A percentile compares a stretch with the other conserved stretches of the same genome.
These are phyloP conservation scores for Liparis tanakae DNA, from an alignment of 2,797 vertebrate species.

Conservation along the genomic window DNA sequence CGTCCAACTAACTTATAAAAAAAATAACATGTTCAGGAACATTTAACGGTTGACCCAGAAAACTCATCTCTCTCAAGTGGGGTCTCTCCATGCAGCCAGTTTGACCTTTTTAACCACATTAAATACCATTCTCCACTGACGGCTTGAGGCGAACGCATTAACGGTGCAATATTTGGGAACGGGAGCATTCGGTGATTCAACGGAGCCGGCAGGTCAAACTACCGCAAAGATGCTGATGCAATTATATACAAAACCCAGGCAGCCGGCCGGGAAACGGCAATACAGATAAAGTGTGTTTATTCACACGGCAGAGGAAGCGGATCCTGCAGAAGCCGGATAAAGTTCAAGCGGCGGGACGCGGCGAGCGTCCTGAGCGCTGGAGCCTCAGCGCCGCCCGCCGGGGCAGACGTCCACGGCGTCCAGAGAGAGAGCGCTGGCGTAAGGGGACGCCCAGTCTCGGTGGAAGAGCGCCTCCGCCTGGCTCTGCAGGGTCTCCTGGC, in stretches of 20 bases:
- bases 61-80: not conserved
- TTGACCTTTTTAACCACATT: not conserved
- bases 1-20: not conserved
- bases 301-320: constrained; percentile 34
- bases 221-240: not conserved
- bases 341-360: constrained; percentile 42
- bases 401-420: constrained; percentile 61
- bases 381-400: constrained; percentile 29
- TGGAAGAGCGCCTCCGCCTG: constrained; percentile 80
- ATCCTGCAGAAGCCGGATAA: constrained; percentile 28
- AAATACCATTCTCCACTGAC: not conserved
- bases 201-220: too few relatives aligned
- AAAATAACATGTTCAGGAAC: not conserved
- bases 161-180: not conserved
- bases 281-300: not conserved
- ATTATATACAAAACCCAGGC: constrained; percentile 58
- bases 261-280: constrained; percentile 13
- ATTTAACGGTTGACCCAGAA: not conserved
- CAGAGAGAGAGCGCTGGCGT: constrained; percentile 51
- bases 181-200: not conserved
- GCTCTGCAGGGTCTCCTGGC: constrained; percentile 75
- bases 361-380: not conserved
- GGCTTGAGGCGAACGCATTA: not conserved
- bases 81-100: not conserved
- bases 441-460: constrained; percentile 79